Evolutionary conservation across 2,113 vertebrate genomes (phyloP), one percentile per base, ranked within the genome.

Genomic region (Ramphastos sulfuratus): DNA sequence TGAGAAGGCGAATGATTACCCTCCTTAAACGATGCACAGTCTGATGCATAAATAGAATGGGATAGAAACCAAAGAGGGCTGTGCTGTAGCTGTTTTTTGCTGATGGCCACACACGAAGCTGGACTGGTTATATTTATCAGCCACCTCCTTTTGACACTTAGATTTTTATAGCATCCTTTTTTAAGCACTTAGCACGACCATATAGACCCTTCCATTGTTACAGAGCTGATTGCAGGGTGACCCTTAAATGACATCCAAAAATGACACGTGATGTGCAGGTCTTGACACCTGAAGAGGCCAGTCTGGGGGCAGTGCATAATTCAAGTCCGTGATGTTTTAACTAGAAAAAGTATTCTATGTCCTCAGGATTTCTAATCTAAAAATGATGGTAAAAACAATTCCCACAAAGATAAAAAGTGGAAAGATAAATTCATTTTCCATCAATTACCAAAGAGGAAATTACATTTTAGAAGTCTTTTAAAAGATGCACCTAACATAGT

Each of bases 401-500:
- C 8, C 16, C 12, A 15, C 7, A 18, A 65, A 86, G n/a, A 28
- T 69, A 28, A 67, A 72, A 81, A 18, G 15, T 10, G 8, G 8
- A 37, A 42, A 56, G 44, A 31, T 33, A 39, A 69, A 67, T 77
- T 87, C 8, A 8, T 3, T 39, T 55, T 54, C 20, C 27, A 0
- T 52, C 15, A 72, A 0, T 1, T 0, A 80, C 28, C 37, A 60
- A 2, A 46, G 15, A 8, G 52, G 13, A 82, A 85, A 13, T 21
- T 56, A 6, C 52, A 11, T 70, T 76, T 59, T 64, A 44, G 15
- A 39, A 59, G 7, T 56, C 25, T 14, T 78, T 66, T 71, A 31
- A 71, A 61, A 84, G 11, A 5, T 44, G 24, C 12, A 25, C 0
- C 0, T 55, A 8, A 24, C 6, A 3, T 52, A 24, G 6, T 28